Evolutionary conservation across 2,888 invertebrate species (phyloP), one percentile per base, ranked within the genome.

Genomic region (Tinea pellionella): DNA sequence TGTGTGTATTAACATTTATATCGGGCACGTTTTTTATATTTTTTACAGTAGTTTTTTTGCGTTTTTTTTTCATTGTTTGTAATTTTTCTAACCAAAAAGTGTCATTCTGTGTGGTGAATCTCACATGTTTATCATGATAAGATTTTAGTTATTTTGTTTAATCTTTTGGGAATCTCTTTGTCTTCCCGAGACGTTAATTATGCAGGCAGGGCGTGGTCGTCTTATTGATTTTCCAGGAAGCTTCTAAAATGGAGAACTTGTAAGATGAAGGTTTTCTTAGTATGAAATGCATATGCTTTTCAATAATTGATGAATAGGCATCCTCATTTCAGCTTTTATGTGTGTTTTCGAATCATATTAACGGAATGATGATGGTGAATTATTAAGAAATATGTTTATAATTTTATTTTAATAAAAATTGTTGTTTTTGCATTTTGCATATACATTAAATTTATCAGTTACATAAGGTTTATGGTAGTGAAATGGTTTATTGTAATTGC

Each of bases 201-300:
- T 87, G 84, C 83, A 86, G 76, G 77, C 75, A 73, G 88, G 88
- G 88, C 85, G 88, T 88, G 88, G 88, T 24, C 88, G 77, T 79
- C 37, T 41, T 88, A 88, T 88, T 78, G 88, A 88, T 88, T 88
- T 88, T 88, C 87, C 84, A 72, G 71, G 82, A 81, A 85, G 78
- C 77, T 83, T 84, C 86, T 84, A 85, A 85, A 7, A 53, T 16
- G 8, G 19, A n/a, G 47, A 16, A 16, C 47, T 15, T 42, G 13
- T 42, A 16, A 47, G 42, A 42, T 37, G 13, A 9, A 2, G 1
- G 13, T 19, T 4, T n/a, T 9, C 18, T 19, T 15, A 19, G 56
- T 18, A 30, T 2, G 55, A 12, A n/a, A 16, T 15, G 55, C 16
- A 53, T 2, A 24, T 24, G 24, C 24, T 6, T 24, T 24, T 24